phyloP scores from a whole-genome alignment of 2,113 vertebrate genomes.

The Ovis canadensis region DNA sequence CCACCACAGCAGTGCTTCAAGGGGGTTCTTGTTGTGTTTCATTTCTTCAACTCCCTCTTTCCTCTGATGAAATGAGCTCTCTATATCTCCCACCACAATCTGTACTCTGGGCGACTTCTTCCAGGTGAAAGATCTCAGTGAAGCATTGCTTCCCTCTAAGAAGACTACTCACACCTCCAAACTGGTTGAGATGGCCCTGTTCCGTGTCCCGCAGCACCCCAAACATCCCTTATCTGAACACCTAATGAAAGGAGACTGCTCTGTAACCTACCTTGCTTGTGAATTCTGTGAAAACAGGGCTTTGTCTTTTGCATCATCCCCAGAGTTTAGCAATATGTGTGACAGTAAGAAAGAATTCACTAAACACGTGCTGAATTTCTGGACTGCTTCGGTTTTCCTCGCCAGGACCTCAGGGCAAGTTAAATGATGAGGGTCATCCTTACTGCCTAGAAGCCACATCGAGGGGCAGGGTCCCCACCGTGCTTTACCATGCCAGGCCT shows the following conservation, averaged over 20 bases:
- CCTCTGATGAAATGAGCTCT: not conserved
- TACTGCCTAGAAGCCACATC: not conserved
- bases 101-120: not conserved
- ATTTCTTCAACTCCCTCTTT: not conserved
- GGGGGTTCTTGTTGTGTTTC: not conserved
- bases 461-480: not conserved
- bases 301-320: not conserved
- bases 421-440: not conserved
- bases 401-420: not conserved
- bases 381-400: not conserved
- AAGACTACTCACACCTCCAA: not conserved
- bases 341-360: not conserved
- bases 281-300: not conserved
- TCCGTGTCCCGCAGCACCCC: not conserved
- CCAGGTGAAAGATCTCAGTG: not conserved
- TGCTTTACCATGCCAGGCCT: not conserved
- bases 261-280: not conserved
- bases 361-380: not conserved
- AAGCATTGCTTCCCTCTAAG: not conserved
- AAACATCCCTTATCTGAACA: not conserved
- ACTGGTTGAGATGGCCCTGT: no score
- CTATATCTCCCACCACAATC: accelerated
- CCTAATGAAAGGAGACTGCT: not conserved
- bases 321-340: no score
- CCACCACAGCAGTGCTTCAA: not conserved